Percentiles rank a stretch among this genome's conserved stretches.
Conservation (phyloP, 2,888 invertebrate species). For the Meghimatium bilineatum region DNA sequence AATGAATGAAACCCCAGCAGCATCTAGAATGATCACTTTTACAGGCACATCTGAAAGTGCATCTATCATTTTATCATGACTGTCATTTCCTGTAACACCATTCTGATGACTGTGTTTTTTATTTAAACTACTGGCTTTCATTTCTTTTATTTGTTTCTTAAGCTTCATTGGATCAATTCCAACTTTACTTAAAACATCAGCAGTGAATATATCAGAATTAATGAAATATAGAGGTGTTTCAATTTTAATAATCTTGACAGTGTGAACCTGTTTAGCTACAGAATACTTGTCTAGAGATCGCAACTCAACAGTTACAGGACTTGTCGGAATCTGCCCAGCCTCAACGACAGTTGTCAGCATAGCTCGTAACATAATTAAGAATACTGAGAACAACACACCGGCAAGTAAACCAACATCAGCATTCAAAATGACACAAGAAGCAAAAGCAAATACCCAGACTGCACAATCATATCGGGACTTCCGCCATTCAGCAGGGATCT, state of each 20-base stretch:
- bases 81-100: neutral
- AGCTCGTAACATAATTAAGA: conserved; percentile 84
- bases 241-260: conserved; percentile 60
- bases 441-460: conserved; percentile 86
- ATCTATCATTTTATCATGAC: neutral
- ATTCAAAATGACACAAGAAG: conserved; percentile 85
- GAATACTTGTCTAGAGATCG: conserved; percentile 48
- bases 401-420: conserved; percentile 88
- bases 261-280: conserved; percentile 39
- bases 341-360: conserved; percentile 68
- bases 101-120: neutral
- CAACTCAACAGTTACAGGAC: conserved; percentile 30
- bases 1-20: conserved; percentile 49
- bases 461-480: conserved; percentile 51
- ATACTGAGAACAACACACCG: conserved; percentile 85
- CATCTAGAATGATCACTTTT: conserved; percentile 44
- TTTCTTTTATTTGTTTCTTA: conserved; percentile 41
- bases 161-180: conserved; percentile 57
- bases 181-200: conserved; percentile 63
- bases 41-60: neutral
- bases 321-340: conserved; percentile 43
- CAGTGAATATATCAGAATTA: conserved; percentile 75
- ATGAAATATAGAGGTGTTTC: conserved; percentile 77
- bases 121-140: neutral
- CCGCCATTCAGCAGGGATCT: conserved; percentile 47